Evolutionary conservation across 2,888 invertebrate species (phyloP), one percentile per base, ranked within the genome.

Genomic region (Polydrusus pterygomalis): DNA sequence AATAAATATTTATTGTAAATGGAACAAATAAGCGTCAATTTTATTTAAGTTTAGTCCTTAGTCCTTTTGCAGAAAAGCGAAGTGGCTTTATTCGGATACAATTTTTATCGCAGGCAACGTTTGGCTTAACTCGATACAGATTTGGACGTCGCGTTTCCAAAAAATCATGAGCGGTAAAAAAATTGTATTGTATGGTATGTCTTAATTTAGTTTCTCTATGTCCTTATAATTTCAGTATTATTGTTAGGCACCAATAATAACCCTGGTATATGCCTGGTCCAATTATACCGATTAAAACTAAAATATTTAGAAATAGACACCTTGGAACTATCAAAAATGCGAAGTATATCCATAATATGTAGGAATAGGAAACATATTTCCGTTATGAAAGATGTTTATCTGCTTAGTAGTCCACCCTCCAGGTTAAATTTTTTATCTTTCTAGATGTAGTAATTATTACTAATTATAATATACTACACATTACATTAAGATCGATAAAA

Each of bases 401-500:
- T 18, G 25, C 5, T 30, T 54, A 30, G 17, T 47, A 47, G n/a
- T 54, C 30, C 54, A 30, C 54, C 54, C 54, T 8, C 20, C 11
- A 20, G 51, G 9, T 20, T n/a, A 54, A 54, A 7, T 20, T 51
- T 51, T 51, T 51, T 11, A 45, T 13, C 9, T 2, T 17, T 5
- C 1, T 3, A 45, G n/a, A 5, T 45, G 45, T 2, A 47, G 47
- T 17, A 47, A 47, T 47, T n/a, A 43, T n/a, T 6, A 13, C 43
- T n/a, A n/a, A 25, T 25, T 45, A 45, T 40, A 40, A 40, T 40
- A 40, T 2, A 45, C 45, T n/a, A 17, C 2, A 13, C 17, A 47
- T 15, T 17, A 47, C 47, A 47, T 25, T 54, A 25, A 54, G n/a
- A 30, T 54, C 54, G 25, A 54, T 54, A 54, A 54, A 30, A 54